Evolutionary conservation across 2,113 vertebrate species (phyloP).

Genomic region (Herpailurus yagouaroundi): DNA sequence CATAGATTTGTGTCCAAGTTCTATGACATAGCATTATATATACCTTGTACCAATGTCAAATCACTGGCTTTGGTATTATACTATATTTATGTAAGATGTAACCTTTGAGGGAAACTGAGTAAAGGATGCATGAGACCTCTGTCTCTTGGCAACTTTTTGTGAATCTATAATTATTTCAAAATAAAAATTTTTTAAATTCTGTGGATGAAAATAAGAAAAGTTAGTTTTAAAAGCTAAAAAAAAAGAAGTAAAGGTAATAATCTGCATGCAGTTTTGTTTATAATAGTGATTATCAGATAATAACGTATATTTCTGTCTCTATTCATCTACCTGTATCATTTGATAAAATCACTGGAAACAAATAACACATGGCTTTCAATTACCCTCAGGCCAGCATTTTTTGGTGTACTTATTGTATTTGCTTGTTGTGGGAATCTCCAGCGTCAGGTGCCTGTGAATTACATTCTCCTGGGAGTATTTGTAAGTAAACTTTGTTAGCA

Average conservation of each 20-base stretch:
- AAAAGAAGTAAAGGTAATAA: neutral
- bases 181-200: neutral
- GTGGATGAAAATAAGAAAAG: neutral
- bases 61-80: neutral
- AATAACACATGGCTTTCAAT: conserved; percentile 45
- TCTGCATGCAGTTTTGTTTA: neutral
- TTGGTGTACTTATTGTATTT: conserved; percentile 83
- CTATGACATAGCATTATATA: neutral
- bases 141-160: neutral
- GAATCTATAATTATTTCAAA: conserved; percentile 38
- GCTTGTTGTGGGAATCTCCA: conserved; percentile 87
- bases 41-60: neutral
- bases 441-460: conserved; percentile 89
- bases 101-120: neutral
- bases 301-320: neutral
- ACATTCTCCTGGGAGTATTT: conserved; percentile 89
- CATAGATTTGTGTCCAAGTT: neutral
- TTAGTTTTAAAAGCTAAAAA: neutral
- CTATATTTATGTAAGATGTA: neutral
- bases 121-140: neutral
- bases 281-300: neutral
- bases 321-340: neutral
- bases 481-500: conserved; percentile 85
- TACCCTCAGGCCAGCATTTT: conserved; percentile 74
- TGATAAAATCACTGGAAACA: neutral